phyloP scores from a whole-genome alignment of 2,888 invertebrate genomes.

The Norana najaformis region DNA sequence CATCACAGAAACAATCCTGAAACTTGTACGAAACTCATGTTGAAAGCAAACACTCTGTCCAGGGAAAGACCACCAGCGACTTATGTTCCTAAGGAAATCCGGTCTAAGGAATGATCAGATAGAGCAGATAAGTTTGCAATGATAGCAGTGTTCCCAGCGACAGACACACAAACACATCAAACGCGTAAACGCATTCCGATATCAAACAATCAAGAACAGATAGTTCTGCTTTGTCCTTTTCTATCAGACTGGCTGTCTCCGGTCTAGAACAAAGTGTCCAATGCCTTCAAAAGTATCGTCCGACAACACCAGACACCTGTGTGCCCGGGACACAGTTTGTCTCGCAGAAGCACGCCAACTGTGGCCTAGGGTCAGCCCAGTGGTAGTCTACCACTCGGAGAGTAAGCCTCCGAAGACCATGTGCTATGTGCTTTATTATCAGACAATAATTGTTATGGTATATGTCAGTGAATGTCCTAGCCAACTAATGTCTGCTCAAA shows the following conservation, averaged over 20 bases:
- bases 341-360: not conserved
- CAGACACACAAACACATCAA: not conserved
- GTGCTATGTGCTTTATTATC: too few species aligned
- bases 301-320: not conserved
- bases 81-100: not conserved
- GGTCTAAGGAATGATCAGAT: not conserved
- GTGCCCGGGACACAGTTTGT: not conserved
- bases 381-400: too few species aligned
- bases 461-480: too few species aligned
- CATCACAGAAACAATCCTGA: not conserved
- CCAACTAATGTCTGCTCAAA: too few species aligned
- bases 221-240: not conserved
- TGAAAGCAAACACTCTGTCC: not conserved
- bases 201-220: not conserved
- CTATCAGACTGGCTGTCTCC: not conserved
- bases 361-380: too few species aligned
- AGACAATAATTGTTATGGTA: too few species aligned
- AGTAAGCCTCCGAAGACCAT: too few species aligned
- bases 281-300: not conserved
- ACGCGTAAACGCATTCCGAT: not conserved
- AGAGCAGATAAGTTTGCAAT: not conserved
- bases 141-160: not conserved
- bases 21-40: not conserved
- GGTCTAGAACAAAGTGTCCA: not conserved
- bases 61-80: not conserved